Conservation (phyloP, 1,140 invertebrate genomes). For the Lasioglossum albipes region DNA sequence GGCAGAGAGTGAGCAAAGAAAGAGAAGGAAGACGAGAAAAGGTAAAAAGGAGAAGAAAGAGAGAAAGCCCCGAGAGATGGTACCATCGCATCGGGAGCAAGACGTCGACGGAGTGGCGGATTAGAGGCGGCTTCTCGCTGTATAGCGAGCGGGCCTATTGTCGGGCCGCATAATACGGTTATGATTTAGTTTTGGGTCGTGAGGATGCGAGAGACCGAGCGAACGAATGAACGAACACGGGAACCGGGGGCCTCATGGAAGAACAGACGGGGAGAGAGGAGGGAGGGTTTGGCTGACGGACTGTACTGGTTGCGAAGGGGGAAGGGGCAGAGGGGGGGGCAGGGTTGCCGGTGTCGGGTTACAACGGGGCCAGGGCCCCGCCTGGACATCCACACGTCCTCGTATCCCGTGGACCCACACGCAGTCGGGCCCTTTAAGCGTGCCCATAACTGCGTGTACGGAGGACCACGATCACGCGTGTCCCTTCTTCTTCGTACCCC, state of each 20-base stretch:
- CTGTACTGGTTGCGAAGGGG: not conserved
- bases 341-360: conserved; percentile 59
- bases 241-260: conserved; percentile 54
- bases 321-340: conserved; percentile 5
- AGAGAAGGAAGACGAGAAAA: too few relatives aligned
- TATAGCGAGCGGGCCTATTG: conserved; percentile 69
- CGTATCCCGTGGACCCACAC: conserved; percentile 46
- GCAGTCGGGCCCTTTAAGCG: conserved; percentile 68
- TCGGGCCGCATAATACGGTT: conserved; percentile 75
- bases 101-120: conserved; percentile 73
- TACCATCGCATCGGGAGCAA: conserved; percentile 61
- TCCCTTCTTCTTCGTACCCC: not conserved
- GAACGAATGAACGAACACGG: conserved; percentile 55
- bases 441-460: conserved; percentile 52
- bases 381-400: conserved; percentile 50
- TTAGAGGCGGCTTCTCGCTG: conserved; percentile 75
- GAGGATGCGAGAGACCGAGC: conserved; percentile 65
- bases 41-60: conserved; percentile 20
- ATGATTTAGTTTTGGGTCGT: conserved; percentile 76
- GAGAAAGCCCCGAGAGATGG: conserved; percentile 25
- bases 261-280: conserved; percentile 9
- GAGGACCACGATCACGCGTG: conserved; percentile 15
- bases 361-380: conserved; percentile 63
- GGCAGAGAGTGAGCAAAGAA: too few relatives aligned
- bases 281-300: not conserved